Base-by-base conservation (phyloP, 1,140 invertebrate genomes). In the Drosophila truncata region DNA sequence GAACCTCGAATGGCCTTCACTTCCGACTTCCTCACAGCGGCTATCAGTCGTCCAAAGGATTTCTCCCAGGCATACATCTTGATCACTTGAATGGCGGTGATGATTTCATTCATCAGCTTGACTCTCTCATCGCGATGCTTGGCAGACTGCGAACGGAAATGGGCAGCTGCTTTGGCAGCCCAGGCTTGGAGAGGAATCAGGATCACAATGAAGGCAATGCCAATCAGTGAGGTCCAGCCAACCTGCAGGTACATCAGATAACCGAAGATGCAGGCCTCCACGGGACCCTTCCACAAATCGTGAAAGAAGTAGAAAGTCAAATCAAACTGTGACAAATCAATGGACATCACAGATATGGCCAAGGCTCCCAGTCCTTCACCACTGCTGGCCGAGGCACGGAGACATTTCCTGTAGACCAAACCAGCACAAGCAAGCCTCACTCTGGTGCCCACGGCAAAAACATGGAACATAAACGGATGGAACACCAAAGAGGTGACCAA, bases 31-130 rank as follows among this genome's bases (percentile, higher is more conserved):
- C 96, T 93, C 10, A 95, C 94, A 3, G 93, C 84, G 41, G 94
- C 93, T 8, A 96, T 94, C 14, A 96, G 80, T 55, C 94, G 93
- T 1, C 94, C 94, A 75, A 96, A 96, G 0, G 95, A 95, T 73
- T 95, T 95, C 85, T 96, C 96, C 96, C 96, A 96, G 0, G 95
- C 95, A 88, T 96, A 96, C 96, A 97, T 97, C 93, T 97, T 97
- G 66, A 97, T 97, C 18, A 97, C 95, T 85, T 95, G 94, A 16
- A 95, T 95, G 7, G 95, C 95, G 1, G 93, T 94, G 6, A 98
- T 95, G 39, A 98, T 96, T 85, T 98, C 97, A 80, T 96, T 97
- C 94, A 97, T 97, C 11, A 97, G 93, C 14, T 96, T 94, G 1
- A 98, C 96, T 20, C 97, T 93, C 80, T 96, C 95, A 91, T 98